These are phyloP conservation scores for Lonchura striata DNA, from an alignment of 2,113 vertebrate genomes.

Conservation along the genomic window DNA sequence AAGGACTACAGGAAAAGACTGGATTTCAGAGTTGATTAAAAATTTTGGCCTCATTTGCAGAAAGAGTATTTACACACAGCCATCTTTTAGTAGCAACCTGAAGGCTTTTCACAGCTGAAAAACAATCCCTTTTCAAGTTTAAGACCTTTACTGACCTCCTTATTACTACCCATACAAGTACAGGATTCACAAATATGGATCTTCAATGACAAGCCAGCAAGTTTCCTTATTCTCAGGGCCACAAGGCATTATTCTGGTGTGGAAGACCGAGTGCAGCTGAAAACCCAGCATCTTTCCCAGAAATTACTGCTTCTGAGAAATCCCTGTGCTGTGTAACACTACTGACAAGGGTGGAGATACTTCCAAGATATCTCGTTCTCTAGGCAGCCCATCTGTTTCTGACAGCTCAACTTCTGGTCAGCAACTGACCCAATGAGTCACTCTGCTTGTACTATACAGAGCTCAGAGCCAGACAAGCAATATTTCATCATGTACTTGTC, in stretches of 20 bases:
- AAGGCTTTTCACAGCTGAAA: neutral
- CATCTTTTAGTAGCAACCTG: neutral
- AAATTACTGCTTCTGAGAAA: neutral
- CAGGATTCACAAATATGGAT: neutral
- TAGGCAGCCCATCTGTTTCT: conserved; percentile 18
- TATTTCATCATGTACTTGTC: conserved; percentile 1
- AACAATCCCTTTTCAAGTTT: neutral
- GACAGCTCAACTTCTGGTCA: neutral
- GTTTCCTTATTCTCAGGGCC: neutral
- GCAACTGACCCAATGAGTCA: neutral
- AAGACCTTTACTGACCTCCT: neutral
- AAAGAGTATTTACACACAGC: neutral
- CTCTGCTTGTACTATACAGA: neutral
- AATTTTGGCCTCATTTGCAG: neutral
- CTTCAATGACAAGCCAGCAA: neutral
- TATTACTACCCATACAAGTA: neutral
- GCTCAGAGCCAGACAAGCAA: neutral
- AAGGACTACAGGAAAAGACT: neutral
- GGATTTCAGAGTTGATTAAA: neutral
- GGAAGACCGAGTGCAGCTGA: neutral
- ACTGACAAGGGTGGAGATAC: neutral
- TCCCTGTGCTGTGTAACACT: neutral
- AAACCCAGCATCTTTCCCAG: neutral
- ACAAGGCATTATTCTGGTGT: neutral
- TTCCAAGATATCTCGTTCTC: neutral